These are phyloP conservation scores for Aselliscus stoliczkanus DNA, from an alignment of 2,797 vertebrate genomes.

Conservation along the genomic window DNA sequence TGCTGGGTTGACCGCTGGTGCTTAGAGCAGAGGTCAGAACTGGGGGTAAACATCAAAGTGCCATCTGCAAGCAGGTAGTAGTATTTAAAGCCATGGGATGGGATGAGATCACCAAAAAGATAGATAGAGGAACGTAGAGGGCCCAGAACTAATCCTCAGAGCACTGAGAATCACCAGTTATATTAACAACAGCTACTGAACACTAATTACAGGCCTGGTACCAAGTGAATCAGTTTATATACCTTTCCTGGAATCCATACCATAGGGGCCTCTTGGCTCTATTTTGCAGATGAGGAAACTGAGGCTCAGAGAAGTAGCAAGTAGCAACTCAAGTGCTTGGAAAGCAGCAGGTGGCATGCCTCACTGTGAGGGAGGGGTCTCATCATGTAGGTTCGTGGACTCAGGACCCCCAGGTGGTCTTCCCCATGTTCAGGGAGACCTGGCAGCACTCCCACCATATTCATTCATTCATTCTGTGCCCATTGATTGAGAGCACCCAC, in stretches of 20 bases:
- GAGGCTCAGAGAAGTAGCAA: not conserved
- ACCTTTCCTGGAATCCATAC: not conserved
- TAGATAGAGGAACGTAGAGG: not conserved
- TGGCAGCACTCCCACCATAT: too few species aligned
- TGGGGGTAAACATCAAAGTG: not conserved
- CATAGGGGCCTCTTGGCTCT: not conserved
- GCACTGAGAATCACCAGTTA: not conserved
- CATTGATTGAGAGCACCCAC: not conserved
- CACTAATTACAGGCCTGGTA: rapidly evolving
- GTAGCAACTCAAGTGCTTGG: not conserved
- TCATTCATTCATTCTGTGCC: not conserved
- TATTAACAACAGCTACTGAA: not conserved
- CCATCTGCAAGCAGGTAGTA: not conserved
- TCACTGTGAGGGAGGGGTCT: too few species aligned
- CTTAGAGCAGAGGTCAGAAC: not conserved
- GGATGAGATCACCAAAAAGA: not conserved
- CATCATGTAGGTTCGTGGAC: not conserved
- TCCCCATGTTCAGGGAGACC: not conserved
- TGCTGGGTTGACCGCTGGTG: rapidly evolving
- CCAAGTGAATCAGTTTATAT: not conserved
- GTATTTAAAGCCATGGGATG: not conserved
- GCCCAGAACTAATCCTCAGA: not conserved
- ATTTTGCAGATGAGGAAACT: not conserved
- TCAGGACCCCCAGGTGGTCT: too few species aligned
- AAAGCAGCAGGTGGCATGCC: not conserved